Conservation (phyloP, 2,888 invertebrate species). For the Brachyptera risi region DNA sequence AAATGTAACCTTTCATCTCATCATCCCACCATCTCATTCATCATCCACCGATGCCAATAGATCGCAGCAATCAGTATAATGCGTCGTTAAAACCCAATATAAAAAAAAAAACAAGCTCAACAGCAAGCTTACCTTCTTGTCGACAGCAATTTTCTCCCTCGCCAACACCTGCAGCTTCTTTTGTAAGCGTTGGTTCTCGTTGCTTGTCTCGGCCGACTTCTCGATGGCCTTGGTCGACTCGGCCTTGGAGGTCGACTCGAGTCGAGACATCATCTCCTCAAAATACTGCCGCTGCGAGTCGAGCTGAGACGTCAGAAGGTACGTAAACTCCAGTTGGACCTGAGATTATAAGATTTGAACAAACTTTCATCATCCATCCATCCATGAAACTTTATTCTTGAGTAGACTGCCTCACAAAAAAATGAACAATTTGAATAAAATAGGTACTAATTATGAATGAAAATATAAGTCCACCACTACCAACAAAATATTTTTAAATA, state of each 20-base stretch:
- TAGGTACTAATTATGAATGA: too few relatives aligned
- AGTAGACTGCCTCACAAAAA: too few relatives aligned
- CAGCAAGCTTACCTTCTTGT: conserved; percentile 37
- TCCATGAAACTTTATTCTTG: too few relatives aligned
- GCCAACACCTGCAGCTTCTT: conserved; percentile 63
- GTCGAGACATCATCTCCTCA: conserved; percentile 66
- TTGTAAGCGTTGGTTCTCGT: conserved; percentile 58
- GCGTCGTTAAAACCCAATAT: too few relatives aligned
- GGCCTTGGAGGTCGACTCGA: conserved; percentile 42
- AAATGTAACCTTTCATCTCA: too few relatives aligned
- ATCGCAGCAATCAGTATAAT: too few relatives aligned
- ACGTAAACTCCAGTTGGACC: conserved; percentile 92
- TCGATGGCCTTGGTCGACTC: conserved; percentile 50
- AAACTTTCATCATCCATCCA: too few relatives aligned
- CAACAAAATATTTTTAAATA: too few relatives aligned
- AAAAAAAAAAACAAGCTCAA: neutral
- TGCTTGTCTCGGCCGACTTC: conserved; percentile 50
- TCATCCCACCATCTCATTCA: too few relatives aligned
- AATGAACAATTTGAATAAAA: too few relatives aligned
- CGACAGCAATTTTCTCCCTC: conserved; percentile 29
- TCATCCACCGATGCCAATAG: too few relatives aligned
- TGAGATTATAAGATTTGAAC: neutral
- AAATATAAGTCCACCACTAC: too few relatives aligned
- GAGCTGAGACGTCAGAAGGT: conserved; percentile 90
- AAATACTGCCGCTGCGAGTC: conserved; percentile 91